These are phyloP conservation scores for Mimumesa dahlbomi DNA, from an alignment of 2,888 invertebrate species.

Conservation along the genomic window DNA sequence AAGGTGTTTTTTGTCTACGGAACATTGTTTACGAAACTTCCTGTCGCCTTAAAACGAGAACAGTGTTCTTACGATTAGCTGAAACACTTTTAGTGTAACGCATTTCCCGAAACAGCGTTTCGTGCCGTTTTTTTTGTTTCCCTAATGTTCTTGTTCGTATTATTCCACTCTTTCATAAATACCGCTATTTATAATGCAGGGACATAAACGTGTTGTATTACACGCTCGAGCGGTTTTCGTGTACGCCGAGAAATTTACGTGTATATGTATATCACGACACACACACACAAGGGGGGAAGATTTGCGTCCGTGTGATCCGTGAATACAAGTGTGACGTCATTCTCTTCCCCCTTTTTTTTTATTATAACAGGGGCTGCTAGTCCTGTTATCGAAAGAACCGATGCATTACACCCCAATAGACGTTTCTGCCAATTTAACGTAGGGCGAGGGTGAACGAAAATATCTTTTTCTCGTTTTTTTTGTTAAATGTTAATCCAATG, in stretches of 20 bases:
- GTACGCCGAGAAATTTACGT: background rate
- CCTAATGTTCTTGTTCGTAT: background rate
- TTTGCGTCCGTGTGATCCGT: conserved; percentile 13
- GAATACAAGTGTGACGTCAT: conserved; percentile 50
- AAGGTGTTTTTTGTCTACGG: too few relatives aligned
- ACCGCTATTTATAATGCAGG: conserved; percentile 15
- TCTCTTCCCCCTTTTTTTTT: conserved; percentile 39
- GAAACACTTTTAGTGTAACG: too few relatives aligned
- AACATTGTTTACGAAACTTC: too few relatives aligned
- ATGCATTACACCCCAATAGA: conserved; percentile 37
- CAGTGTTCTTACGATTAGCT: background rate
- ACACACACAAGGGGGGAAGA: background rate
- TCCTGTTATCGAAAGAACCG: conserved; percentile 46
- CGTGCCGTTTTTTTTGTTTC: background rate
- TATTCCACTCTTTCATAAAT: too few relatives aligned
- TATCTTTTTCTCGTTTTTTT: conserved; percentile 40
- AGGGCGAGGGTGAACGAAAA: conserved; percentile 42
- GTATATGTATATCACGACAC: background rate
- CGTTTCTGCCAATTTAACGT: conserved; percentile 45
- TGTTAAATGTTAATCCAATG: conserved; percentile 1
- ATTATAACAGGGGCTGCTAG: conserved; percentile 41
- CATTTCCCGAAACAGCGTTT: background rate
- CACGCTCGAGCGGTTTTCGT: conserved; percentile 22
- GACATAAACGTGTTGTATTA: conserved; percentile 12
- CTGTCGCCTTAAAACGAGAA: too few relatives aligned